phyloP scores from a whole-genome alignment of 2,113 vertebrate genomes.

The Tupaia tana region DNA sequence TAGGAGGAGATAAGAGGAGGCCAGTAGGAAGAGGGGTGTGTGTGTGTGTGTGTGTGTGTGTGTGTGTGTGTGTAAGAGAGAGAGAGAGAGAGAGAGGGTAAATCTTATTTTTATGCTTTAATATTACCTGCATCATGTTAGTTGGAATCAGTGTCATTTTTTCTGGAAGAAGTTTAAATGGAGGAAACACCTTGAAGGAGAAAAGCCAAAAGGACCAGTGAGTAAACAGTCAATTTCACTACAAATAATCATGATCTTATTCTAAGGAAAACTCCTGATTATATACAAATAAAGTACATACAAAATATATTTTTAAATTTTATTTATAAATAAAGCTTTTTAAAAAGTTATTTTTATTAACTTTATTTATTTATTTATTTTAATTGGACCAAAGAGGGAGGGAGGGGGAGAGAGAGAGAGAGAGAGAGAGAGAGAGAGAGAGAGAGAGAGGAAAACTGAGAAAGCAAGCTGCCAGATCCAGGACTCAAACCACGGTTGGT shows the following conservation, averaged over 20 bases:
- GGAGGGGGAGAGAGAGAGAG: too few relatives aligned
- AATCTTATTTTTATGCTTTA: constrained; percentile 24
- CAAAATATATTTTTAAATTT: not conserved
- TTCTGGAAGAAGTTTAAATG: constrained; percentile 84
- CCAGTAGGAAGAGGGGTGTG: not conserved
- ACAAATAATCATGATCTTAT: not conserved
- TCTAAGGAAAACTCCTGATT: not conserved
- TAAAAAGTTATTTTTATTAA: not conserved
- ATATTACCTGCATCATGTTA: constrained; percentile 83
- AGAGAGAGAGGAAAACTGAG: too few relatives aligned
- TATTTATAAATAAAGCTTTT: not conserved
- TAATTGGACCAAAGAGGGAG: too few relatives aligned
- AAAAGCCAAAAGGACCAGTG: not conserved
- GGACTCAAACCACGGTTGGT: too few relatives aligned
- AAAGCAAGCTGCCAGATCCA: too few relatives aligned
- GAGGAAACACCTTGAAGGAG: constrained; percentile 82
- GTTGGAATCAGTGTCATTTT: constrained; percentile 81
- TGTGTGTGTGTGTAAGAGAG: too few relatives aligned
- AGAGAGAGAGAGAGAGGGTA: not conserved
- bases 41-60: not conserved
- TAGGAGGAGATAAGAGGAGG: not conserved
- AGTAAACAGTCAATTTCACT: not conserved
- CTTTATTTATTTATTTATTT: too few relatives aligned
- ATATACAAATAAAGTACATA: not conserved
- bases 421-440: too few relatives aligned